A percentile compares a stretch with the other conserved stretches of the same genome.
phyloP scores from a whole-genome alignment of 2,888 invertebrate species.

The Eupeodes luniger region DNA sequence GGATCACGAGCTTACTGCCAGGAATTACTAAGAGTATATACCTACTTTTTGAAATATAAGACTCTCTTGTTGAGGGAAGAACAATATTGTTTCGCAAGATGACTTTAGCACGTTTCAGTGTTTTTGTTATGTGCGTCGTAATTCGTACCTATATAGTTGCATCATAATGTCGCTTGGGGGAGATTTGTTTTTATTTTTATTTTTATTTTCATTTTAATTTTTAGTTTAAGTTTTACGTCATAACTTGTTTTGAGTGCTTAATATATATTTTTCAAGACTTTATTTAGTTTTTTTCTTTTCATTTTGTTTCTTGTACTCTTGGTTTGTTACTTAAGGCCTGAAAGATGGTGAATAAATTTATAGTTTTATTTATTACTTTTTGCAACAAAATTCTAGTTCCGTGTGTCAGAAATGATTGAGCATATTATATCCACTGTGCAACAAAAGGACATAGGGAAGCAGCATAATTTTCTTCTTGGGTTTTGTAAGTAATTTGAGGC shows the following conservation, averaged over 20 bases:
- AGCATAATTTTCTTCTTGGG: no score
- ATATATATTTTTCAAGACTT: constrained; percentile 39
- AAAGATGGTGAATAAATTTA: background rate
- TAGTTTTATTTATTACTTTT: no score
- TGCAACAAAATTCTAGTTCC: no score
- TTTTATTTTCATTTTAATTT: no score
- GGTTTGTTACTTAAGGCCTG: background rate
- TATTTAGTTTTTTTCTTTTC: background rate
- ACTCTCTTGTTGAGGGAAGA: background rate
- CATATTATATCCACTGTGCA: no score
- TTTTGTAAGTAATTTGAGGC: no score
- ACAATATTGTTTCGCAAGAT: background rate
- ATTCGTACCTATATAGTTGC: background rate
- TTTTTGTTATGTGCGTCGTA: background rate
- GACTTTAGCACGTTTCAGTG: background rate
- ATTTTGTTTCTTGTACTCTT: background rate
- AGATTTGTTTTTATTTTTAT: background rate
- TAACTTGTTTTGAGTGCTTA: constrained; percentile 45
- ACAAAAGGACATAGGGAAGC: no score
- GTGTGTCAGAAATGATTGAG: no score
- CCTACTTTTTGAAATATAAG: background rate
- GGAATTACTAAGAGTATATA: constrained; percentile 10
- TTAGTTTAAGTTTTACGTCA: constrained; percentile 40
- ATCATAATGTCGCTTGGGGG: background rate
- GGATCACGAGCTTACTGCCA: constrained; percentile 15